These are phyloP conservation scores for Bombylius major DNA, from an alignment of 2,888 invertebrate genomes.

Conservation along the genomic window DNA sequence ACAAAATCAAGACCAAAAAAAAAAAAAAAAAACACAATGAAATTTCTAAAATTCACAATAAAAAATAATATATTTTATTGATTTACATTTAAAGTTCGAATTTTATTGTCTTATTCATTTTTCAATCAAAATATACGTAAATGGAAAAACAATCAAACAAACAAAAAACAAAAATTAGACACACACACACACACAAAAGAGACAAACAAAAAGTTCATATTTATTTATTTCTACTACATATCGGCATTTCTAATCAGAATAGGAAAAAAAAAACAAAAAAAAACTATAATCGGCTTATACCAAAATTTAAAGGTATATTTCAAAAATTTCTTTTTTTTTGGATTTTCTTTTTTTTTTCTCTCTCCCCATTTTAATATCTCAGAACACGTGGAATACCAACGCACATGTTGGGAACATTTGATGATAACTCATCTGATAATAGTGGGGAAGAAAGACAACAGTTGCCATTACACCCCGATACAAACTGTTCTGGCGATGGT, in stretches of 20 bases:
- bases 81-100: too few species aligned
- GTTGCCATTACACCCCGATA: not conserved
- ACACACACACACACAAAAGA: too few species aligned
- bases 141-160: too few species aligned
- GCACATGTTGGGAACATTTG: slow-evolving; percentile 33
- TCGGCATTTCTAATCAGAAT: not conserved
- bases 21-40: too few species aligned
- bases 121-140: too few species aligned
- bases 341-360: not conserved
- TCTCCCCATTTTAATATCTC: not conserved
- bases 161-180: too few species aligned
- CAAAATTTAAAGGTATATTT: not conserved
- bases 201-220: too few species aligned
- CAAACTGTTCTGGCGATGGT: not conserved
- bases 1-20: too few species aligned
- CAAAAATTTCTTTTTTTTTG: not conserved
- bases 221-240: not conserved
- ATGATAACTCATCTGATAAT: slow-evolving; percentile 27
- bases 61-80: too few species aligned
- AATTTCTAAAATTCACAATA: too few species aligned
- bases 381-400: slow-evolving; percentile 40
- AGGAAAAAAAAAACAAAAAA: not conserved
- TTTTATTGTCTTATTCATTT: too few species aligned
- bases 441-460: slow-evolving; percentile 22
- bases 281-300: too few species aligned